phyloP scores from a whole-genome alignment of 1,140 invertebrate species.

The Pomacea maculata region DNA sequence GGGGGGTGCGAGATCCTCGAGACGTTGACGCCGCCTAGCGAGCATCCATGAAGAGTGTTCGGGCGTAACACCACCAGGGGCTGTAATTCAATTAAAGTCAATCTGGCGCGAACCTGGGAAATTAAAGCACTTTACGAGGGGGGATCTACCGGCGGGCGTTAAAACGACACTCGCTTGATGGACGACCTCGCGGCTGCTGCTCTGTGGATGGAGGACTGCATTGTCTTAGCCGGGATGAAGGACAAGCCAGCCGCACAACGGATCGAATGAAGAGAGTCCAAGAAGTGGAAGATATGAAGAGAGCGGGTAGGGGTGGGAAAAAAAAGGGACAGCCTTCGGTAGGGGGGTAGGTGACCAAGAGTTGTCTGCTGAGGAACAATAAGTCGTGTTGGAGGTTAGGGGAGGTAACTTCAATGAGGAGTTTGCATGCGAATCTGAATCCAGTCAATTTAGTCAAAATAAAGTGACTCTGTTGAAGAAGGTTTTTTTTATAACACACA shows the following conservation, averaged over 20 bases:
- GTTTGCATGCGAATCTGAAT: too few species aligned
- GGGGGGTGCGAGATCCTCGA: not conserved
- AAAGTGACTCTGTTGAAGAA: not conserved
- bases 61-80: slow-evolving; percentile 16
- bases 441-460: slow-evolving; percentile 26
- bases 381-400: too few species aligned
- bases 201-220: not conserved
- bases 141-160: slow-evolving; percentile 15
- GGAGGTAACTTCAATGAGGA: too few species aligned
- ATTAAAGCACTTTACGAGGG: slow-evolving; percentile 22
- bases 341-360: not conserved
- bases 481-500: not conserved
- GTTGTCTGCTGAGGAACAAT: too few species aligned
- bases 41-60: slow-evolving; percentile 15
- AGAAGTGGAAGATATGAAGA: too few species aligned
- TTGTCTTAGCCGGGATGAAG: not conserved
- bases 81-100: slow-evolving; percentile 28
- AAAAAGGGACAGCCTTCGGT: not conserved
- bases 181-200: not conserved
- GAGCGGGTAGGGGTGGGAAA: not conserved
- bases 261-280: too few species aligned
- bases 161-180: slow-evolving; percentile 21
- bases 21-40: slow-evolving; percentile 5
- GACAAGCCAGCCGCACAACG: too few species aligned
- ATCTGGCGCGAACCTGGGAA: slow-evolving; percentile 27